Percentiles rank a stretch among this genome's conserved stretches.
These are phyloP conservation scores for Chalcosyrphus nemorum DNA, from an alignment of 2,888 invertebrate species.

Conservation along the genomic window DNA sequence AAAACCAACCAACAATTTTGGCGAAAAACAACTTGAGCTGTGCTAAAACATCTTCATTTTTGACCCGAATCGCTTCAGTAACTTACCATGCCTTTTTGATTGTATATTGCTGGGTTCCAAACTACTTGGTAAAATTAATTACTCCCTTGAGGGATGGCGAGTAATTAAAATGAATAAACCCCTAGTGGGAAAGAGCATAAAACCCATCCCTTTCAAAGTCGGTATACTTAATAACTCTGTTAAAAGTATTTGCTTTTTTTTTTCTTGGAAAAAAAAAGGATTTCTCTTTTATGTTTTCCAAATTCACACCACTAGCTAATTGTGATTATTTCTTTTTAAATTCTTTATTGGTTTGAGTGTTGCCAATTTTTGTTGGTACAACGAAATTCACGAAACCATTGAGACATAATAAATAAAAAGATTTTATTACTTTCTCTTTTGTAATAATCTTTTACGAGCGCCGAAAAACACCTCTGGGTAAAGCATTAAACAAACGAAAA, in stretches of 20 bases:
- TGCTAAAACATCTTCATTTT: no score
- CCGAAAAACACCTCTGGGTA: conserved; percentile 4
- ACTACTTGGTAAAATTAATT: no score
- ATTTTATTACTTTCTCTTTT: neutral
- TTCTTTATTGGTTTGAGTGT: neutral
- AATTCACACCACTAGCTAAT: neutral
- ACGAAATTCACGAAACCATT: neutral
- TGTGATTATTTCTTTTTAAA: neutral
- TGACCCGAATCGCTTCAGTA: no score
- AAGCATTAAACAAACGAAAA: no score
- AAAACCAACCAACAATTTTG: no score
- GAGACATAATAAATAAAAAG: conserved; percentile 21
- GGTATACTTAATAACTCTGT: no score
- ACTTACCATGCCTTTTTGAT: no score
- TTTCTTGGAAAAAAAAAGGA: neutral
- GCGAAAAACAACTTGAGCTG: no score
- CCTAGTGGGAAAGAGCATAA: neutral
- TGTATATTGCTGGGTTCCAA: no score
- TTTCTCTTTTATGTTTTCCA: no score
- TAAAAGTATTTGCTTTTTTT: neutral
- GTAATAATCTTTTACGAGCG: conserved; percentile 29
- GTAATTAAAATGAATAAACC: neutral
- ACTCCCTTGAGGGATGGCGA: no score
- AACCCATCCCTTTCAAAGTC: neutral
- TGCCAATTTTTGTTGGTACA: neutral